phyloP scores from a whole-genome alignment of 2,113 vertebrate species.

The Arizona elegans region DNA sequence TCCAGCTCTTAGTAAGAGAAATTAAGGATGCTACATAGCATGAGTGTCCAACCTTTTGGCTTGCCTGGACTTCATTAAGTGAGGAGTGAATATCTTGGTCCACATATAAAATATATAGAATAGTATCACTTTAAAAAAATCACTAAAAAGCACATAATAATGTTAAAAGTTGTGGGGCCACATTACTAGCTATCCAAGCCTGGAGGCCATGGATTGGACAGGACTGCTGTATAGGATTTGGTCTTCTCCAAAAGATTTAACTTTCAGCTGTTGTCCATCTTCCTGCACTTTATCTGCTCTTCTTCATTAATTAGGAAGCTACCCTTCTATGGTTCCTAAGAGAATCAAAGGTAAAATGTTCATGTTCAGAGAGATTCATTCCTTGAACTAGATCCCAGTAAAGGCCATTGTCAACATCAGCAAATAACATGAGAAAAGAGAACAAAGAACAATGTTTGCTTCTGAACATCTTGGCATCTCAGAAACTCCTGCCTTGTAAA shows the following conservation, averaged over 20 bases:
- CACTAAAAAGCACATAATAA: too few relatives aligned
- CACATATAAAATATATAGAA: neutral
- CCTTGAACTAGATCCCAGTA: neutral
- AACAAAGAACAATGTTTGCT: neutral
- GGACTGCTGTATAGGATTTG: neutral
- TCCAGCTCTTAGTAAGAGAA: too few relatives aligned
- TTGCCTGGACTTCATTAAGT: too few relatives aligned
- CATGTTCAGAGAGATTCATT: neutral
- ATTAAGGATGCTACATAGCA: too few relatives aligned
- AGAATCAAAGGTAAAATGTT: neutral
- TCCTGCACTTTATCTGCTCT: neutral
- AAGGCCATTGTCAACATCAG: neutral
- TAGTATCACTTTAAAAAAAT: too few relatives aligned
- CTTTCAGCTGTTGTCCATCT: neutral
- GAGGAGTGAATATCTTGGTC: neutral
- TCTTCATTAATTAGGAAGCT: neutral
- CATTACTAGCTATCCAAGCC: too few relatives aligned
- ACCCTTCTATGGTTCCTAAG: neutral
- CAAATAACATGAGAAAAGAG: neutral
- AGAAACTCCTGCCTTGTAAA: neutral
- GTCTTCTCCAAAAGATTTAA: neutral
- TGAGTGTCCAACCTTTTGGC: too few relatives aligned
- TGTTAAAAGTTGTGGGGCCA: too few relatives aligned
- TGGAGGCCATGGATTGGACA: too few relatives aligned
- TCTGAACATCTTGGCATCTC: neutral